Evolutionary conservation across 35 echinoderm and acorn worm genomes (phyloP), one percentile per base, ranked within the genome.

Genomic region (Hemicentrotus pulcherrimus): DNA sequence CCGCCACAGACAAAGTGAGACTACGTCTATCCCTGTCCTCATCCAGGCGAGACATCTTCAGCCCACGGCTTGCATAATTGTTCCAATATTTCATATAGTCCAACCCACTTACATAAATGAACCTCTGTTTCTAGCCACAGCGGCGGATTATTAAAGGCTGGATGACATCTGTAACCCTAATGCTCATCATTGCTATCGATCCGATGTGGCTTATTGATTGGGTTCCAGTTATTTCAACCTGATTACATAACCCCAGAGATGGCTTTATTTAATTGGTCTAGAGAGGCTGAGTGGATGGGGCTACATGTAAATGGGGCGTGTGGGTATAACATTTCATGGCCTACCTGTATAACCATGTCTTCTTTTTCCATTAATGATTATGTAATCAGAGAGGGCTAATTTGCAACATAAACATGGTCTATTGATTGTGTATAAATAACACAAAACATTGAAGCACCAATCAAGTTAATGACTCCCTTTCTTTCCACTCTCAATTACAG

Each of bases 71-170:
- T 78, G 65, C 65, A 78, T 78, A 78, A 78, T 78, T 78, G 65
- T 78, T 78, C 65, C 65, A 78, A 78, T 78, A 78, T 78, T 78
- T 78, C 22, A 78, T 78, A 78, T 30, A 78, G 65, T 78, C 19
- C 65, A 78, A 78, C 65, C 65, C 65, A 78, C 65, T 78, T 78
- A 78, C 65, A 78, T 78, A 78, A 78, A 78, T 78, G 65, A 78
- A 78, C 65, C 65, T 78, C 65, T 78, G 65, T 78, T 78, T 78
- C 65, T 78, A 18, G 65, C 65, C 65, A 78, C 65, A 4, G 19
- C 19, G 65, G 65, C 19, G 65, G 65, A 78, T 78, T 78, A 78
- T 41, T 41, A 41, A 41, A 78, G 15, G 65, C 22, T 78, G 65
- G 65, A 78, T 78, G 65, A 78, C 18, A 78, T 78, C 19, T 78